These are phyloP conservation scores for Oophaga sylvatica DNA, from an alignment of 2,797 vertebrate species.

Conservation along the genomic window DNA sequence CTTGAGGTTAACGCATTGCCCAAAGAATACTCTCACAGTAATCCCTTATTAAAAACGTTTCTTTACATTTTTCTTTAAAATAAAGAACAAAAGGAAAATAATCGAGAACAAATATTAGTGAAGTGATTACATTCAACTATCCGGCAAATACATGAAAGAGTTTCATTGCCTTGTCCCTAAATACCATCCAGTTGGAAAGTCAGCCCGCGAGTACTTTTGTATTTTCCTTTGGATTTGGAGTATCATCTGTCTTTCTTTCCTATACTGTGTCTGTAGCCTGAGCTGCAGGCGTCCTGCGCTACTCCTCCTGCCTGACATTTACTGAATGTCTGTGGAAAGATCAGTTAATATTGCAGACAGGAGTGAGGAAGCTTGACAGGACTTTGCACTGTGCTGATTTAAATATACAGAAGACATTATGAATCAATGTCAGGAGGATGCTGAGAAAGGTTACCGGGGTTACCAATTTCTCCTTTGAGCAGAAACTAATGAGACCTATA, in stretches of 20 bases:
- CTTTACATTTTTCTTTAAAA: no score
- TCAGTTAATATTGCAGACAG: slow-evolving; percentile 41
- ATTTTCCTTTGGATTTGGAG: slow-evolving; percentile 24
- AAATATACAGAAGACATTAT: slow-evolving; percentile 43
- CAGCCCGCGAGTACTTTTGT: slow-evolving; percentile 22
- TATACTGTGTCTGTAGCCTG: slow-evolving; percentile 30
- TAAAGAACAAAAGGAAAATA: no score
- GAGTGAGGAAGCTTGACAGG: slow-evolving; percentile 20
- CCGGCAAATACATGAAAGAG: not conserved
- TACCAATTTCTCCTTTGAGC: slow-evolving; percentile 11
- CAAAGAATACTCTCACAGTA: no score
- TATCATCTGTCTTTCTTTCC: slow-evolving; percentile 49
- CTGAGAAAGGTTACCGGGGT: slow-evolving; percentile 35
- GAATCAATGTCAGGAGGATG: slow-evolving; percentile 50
- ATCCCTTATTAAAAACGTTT: no score
- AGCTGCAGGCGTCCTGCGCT: slow-evolving; percentile 44
- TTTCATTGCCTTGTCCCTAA: slow-evolving; percentile 29
- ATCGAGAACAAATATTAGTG: not conserved
- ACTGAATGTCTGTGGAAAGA: slow-evolving; percentile 53
- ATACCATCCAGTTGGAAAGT: slow-evolving; percentile 21
- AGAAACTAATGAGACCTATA: not conserved
- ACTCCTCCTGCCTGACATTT: slow-evolving; percentile 56
- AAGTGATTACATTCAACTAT: not conserved
- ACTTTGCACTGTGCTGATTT: slow-evolving; percentile 34
- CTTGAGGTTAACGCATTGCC: no score